phyloP scores from a whole-genome alignment of 2,113 vertebrate species.

The Amblyornis subalaris region DNA sequence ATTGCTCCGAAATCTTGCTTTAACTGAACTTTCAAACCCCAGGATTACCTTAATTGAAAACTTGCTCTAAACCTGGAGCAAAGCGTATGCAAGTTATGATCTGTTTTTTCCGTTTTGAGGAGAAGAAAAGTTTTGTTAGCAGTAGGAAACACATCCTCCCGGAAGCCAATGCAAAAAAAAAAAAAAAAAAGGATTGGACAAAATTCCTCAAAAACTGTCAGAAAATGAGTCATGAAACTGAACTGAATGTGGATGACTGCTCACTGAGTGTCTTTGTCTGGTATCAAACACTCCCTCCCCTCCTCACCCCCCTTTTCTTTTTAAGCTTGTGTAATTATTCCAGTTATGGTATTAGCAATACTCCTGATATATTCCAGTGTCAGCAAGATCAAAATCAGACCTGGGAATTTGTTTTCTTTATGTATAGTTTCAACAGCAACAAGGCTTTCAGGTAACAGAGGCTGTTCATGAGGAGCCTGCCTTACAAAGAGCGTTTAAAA shows the following conservation, averaged over 20 bases:
- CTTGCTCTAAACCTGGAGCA: background rate
- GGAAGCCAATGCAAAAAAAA: background rate
- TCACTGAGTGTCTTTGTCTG: background rate
- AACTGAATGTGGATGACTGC: background rate
- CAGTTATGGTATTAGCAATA: background rate
- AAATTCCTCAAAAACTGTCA: background rate
- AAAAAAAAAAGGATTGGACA: background rate
- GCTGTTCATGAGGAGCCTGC: background rate
- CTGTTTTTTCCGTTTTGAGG: constrained; percentile 15
- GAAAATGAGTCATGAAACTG: background rate
- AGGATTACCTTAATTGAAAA: background rate
- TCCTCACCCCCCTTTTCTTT: background rate
- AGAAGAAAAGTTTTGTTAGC: background rate
- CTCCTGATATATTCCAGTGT: background rate
- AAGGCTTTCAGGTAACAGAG: background rate
- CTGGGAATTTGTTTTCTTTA: background rate
- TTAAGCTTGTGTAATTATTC: background rate
- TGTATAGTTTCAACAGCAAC: background rate
- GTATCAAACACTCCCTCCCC: background rate
- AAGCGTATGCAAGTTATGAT: background rate
- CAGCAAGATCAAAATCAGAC: constrained; percentile 4
- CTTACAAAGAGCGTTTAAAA: background rate
- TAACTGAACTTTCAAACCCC: background rate
- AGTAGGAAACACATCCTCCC: background rate
- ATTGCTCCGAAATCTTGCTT: background rate